phyloP scores from a whole-genome alignment of 2,888 invertebrate species.

The Vannuccia rotundouncinata region DNA sequence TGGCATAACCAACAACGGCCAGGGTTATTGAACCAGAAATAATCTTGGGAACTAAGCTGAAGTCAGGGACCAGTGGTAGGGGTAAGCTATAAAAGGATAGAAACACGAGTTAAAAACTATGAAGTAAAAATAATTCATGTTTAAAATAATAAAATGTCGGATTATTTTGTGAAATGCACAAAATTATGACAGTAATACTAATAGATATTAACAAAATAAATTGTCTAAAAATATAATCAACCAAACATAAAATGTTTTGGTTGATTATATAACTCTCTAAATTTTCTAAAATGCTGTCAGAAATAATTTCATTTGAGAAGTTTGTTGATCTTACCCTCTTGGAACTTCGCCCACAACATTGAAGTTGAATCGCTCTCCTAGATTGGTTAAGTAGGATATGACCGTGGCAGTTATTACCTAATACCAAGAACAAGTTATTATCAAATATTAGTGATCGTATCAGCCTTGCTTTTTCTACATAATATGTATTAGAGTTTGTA shows the following conservation, averaged over 20 bases:
- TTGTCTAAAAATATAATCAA: too few relatives aligned
- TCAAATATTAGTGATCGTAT: too few relatives aligned
- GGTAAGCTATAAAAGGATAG: background rate
- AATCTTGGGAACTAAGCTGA: slow-evolving; percentile 26
- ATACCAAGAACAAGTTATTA: too few relatives aligned
- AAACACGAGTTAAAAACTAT: slow-evolving; percentile 4
- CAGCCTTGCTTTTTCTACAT: too few relatives aligned
- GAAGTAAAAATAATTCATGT: background rate
- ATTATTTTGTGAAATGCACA: background rate
- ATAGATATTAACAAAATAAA: too few relatives aligned
- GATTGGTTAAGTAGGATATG: background rate
- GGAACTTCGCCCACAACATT: slow-evolving; percentile 2
- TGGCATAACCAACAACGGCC: slow-evolving; percentile 25
- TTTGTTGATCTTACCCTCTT: background rate
- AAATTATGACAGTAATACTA: too few relatives aligned
- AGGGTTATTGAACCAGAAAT: slow-evolving; percentile 29
- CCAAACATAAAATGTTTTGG: too few relatives aligned
- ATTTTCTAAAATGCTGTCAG: too few relatives aligned
- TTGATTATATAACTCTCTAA: too few relatives aligned
- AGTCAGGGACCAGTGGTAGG: slow-evolving; percentile 33
- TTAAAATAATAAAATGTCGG: background rate
- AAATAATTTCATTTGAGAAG: too few relatives aligned
- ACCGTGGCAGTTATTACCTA: background rate
- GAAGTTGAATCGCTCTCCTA: background rate
- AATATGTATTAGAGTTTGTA: too few relatives aligned